Percentiles rank a stretch among this genome's conserved stretches.
Conservation (phyloP, 2,113 vertebrate species). For the Ageneiosus marmoratus region DNA sequence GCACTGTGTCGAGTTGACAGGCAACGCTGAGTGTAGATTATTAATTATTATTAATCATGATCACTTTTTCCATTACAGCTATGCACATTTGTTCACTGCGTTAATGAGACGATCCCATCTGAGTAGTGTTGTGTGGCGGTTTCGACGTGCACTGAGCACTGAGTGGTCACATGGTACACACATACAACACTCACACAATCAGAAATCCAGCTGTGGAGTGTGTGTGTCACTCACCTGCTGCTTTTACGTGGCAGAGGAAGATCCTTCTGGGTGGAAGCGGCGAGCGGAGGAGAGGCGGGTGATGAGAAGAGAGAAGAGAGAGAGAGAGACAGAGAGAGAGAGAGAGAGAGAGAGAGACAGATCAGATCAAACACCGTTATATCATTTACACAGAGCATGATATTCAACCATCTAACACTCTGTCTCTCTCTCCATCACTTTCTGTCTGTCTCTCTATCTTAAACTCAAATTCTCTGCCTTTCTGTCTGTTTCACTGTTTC, state of each 20-base stretch:
- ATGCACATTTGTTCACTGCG: no score
- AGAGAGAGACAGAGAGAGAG: conserved; percentile 39
- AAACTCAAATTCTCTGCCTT: no score
- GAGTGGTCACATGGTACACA: background rate
- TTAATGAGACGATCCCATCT: no score
- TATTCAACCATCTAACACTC: background rate
- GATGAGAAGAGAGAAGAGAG: conserved; percentile 39
- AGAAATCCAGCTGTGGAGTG: conserved; percentile 9
- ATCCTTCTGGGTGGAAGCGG: conserved; percentile 69
- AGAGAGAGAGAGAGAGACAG: conserved; percentile 18
- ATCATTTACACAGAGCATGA: background rate
- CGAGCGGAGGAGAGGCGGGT: conserved; percentile 29
- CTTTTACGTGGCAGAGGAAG: conserved; percentile 78
- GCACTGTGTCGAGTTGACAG: background rate
- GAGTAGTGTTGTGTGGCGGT: no score
- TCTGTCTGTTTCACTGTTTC: background rate
- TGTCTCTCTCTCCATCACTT: background rate
- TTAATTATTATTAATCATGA: no score
- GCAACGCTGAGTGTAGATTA: background rate
- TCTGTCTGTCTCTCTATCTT: background rate
- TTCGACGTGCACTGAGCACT: no score
- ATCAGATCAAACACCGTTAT: conserved; percentile 13
- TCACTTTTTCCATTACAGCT: no score
- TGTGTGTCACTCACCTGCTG: conserved; percentile 74
- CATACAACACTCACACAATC: background rate